Evolutionary conservation across 2,113 vertebrate species (phyloP).

Genomic region (Tympanuchus pallidicinctus): DNA sequence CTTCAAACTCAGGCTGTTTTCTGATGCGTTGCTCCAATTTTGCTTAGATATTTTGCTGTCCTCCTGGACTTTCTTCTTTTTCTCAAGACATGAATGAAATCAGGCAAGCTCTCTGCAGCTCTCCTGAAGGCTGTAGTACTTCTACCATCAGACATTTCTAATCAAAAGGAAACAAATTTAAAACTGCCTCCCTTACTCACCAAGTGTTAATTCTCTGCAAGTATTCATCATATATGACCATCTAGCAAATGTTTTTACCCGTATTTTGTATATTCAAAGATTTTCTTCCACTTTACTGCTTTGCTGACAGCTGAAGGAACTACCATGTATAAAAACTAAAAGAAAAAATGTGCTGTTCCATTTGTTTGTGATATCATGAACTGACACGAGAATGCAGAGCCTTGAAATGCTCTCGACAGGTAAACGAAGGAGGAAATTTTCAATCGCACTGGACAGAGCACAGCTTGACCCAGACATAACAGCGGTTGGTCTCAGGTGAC

Average conservation of each 20-base stretch:
- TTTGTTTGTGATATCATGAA: neutral
- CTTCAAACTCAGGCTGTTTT: neutral
- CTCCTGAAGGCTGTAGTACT: neutral
- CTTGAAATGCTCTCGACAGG: neutral
- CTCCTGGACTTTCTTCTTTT: neutral
- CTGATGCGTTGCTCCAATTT: neutral
- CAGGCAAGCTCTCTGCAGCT: neutral
- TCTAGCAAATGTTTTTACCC: neutral
- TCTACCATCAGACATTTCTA: neutral
- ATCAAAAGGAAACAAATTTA: neutral
- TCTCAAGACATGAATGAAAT: neutral
- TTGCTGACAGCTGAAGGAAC: neutral
- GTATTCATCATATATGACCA: neutral
- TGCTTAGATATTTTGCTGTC: neutral
- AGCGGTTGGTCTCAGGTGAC: constrained; percentile 33
- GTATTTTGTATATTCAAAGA: neutral
- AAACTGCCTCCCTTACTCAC: neutral
- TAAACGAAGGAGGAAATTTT: neutral
- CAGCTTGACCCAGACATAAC: neutral
- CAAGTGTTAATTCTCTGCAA: neutral
- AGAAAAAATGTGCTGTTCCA: neutral
- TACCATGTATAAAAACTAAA: neutral
- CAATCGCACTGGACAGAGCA: neutral
- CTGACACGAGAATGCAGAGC: neutral
- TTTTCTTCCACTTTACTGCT: neutral